Evolutionary conservation across 1,140 invertebrate species (phyloP), one percentile per base, ranked within the genome.

Genomic region (Cherax destructor): DNA sequence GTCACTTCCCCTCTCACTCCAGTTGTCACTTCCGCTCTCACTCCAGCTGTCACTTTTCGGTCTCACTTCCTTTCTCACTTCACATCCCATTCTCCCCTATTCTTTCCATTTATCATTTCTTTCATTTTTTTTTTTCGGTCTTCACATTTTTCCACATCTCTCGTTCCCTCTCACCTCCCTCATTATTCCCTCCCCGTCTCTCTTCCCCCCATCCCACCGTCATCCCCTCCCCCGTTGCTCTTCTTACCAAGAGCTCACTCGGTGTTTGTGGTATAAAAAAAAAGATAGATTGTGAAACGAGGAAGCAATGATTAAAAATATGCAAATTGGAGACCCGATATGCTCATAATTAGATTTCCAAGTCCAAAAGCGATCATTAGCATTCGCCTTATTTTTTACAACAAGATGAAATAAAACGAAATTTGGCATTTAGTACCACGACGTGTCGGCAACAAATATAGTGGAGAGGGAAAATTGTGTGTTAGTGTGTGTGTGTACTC

Each of bases 331-430:
- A 80, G 49, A 69, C 59, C 86, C 79, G 79, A 88, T 88, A 83
- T 81, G 86, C 78, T 81, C 61, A 59, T 88, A 88, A 88, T 88
- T 88, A 88, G 86, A 88, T 88, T 88, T 69, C 16, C 77, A 47
- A 80, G 59, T 79, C 86, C 86, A 65, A 88, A 88, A 88, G 86
- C 77, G 83, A 81, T 88, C 79, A 88, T 88, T 88, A 88, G 79
- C 86, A 79, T 81, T 47, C 47, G 86, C 24, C 79, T 88, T 81
- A 88, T 81, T 83, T 83, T 86, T 88, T 88, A 47, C 78, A 88
- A 81, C 86, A 88, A 88, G 86, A 88, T 88, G 86, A 88, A 88
- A 88, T 88, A 88, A 88, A 56, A 88, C 79, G 78, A 81, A 88
- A 88, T 88, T 72, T 30, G 86, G 49, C 65, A 83, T 72, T 88